Evolutionary conservation across 2,888 invertebrate genomes (phyloP), one percentile per base, ranked within the genome.

Genomic region (Artemia sinica): DNA sequence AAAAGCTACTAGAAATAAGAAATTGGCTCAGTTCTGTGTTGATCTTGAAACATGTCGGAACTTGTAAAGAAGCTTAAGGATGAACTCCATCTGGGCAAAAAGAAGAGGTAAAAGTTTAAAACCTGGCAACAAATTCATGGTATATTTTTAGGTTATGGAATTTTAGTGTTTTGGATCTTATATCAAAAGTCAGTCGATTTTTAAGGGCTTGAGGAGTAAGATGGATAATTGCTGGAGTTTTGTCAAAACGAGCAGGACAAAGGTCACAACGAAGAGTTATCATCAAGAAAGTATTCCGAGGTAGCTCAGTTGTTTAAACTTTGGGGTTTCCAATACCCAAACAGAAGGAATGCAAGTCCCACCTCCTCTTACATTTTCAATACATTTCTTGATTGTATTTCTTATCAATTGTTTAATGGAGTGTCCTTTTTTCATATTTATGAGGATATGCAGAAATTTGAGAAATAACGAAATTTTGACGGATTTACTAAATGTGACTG

Each of bases 21-120:
- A 58, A 14, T 58, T 58, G 58, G 58, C 58, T 58, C 58, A 58
- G 58, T 58, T 58, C 7, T n/a, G 8, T 58, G 58, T 58, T 58
- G 58, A 58, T 58, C 58, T 58, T 58, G 58, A 58, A 58, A 58
- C 58, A 58, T 58, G 58, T n/a, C 58, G 18, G 58, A 18, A 58
- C 58, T 58, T 18, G 8, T 18, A 18, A 58, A 58, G 58, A 58
- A 58, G 58, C 58, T 58, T 18, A 58, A 58, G 58, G 58, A 58
- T 58, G 18, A 8, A 9, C 58, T 58, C 8, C 58, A 58, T 58
- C 58, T 58, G 58, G 58, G 58, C 14, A 58, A 58, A 58, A 58
- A 58, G 1, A 18, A 58, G 10, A 58, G 58, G 58, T 58, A 58
- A 18, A 58, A 18, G n/a, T 18, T 8, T 18, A 58, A 18, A n/a